Percentiles rank a stretch among this genome's conserved stretches.
Conservation (phyloP, 2,888 invertebrate genomes). For the Catonia carolina region DNA sequence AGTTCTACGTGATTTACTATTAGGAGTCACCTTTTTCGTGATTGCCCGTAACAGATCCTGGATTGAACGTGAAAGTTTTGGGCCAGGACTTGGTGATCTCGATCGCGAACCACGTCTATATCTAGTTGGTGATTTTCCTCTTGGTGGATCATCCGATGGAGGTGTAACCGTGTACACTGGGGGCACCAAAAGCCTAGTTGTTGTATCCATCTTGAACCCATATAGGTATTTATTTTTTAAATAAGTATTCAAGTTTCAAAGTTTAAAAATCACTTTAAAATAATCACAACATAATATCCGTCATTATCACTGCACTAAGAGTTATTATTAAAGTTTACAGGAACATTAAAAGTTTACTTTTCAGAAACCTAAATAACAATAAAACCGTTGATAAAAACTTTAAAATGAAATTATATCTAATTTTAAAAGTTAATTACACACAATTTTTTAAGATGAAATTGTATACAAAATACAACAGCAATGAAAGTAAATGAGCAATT, state of each 20-base stretch:
- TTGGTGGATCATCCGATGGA: slow-evolving; percentile 17
- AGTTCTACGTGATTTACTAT: slow-evolving; percentile 38
- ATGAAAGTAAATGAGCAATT: too few relatives aligned
- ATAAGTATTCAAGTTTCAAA: neutral
- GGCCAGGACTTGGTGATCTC: slow-evolving; percentile 25
- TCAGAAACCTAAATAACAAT: too few relatives aligned
- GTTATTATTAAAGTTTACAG: too few relatives aligned
- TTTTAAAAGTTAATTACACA: too few relatives aligned
- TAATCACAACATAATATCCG: too few relatives aligned
- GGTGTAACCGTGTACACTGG: slow-evolving; percentile 29
- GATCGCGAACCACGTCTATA: slow-evolving; percentile 24
- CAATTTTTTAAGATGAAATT: too few relatives aligned
- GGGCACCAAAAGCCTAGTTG: slow-evolving; percentile 11
- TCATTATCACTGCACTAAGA: too few relatives aligned
- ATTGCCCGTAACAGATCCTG: slow-evolving; percentile 25
- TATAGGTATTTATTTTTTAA: neutral
- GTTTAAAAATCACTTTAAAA: too few relatives aligned
- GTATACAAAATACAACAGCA: too few relatives aligned
- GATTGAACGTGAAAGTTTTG: slow-evolving; percentile 17
- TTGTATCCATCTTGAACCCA: slow-evolving; percentile 5
- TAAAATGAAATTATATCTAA: too few relatives aligned
- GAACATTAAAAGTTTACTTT: too few relatives aligned
- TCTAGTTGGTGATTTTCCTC: slow-evolving; percentile 10
- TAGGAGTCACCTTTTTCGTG: slow-evolving; percentile 20
- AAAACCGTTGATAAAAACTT: too few relatives aligned